Evolutionary conservation across 64 coral and sea anemone species (phyloP).

Genomic region (Trachythela sp.): DNA sequence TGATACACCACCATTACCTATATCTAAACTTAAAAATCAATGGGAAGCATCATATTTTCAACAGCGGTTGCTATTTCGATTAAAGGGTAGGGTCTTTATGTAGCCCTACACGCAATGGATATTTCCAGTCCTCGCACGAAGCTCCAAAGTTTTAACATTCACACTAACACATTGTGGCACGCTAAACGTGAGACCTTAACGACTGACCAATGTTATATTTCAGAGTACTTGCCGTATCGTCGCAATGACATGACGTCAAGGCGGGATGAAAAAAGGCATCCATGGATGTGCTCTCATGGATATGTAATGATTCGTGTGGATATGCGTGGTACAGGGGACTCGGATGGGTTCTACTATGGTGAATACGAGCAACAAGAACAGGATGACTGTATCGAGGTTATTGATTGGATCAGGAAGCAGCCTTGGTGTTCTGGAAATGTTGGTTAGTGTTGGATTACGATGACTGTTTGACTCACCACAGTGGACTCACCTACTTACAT

Average conservation of each 20-base stretch:
- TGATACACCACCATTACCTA: too few species aligned
- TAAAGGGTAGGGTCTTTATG: too few species aligned
- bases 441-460: slow-evolving; percentile 40
- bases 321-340: slow-evolving; percentile 68
- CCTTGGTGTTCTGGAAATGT: slow-evolving; percentile 61
- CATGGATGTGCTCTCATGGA: slow-evolving; percentile 62
- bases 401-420: slow-evolving; percentile 71
- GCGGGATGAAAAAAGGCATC: slow-evolving; percentile 48
- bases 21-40: too few species aligned
- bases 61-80: too few species aligned
- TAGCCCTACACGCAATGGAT: too few species aligned
- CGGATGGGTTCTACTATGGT: slow-evolving; percentile 64
- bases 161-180: not conserved
- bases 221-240: slow-evolving; percentile 77
- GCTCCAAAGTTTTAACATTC: not conserved
- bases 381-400: slow-evolving; percentile 79
- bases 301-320: slow-evolving; percentile 74
- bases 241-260: slow-evolving; percentile 49
- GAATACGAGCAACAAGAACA: slow-evolving; percentile 79
- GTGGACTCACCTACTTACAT: too few species aligned
- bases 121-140: too few species aligned
- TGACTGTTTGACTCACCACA: too few species aligned
- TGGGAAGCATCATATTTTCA: too few species aligned
- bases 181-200: not conserved
- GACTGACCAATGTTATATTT: not conserved